A percentile compares a stretch with the other conserved stretches of the same genome.
These are phyloP conservation scores for Donacobius atricapilla DNA, from an alignment of 2,113 vertebrate species.

Conservation along the genomic window DNA sequence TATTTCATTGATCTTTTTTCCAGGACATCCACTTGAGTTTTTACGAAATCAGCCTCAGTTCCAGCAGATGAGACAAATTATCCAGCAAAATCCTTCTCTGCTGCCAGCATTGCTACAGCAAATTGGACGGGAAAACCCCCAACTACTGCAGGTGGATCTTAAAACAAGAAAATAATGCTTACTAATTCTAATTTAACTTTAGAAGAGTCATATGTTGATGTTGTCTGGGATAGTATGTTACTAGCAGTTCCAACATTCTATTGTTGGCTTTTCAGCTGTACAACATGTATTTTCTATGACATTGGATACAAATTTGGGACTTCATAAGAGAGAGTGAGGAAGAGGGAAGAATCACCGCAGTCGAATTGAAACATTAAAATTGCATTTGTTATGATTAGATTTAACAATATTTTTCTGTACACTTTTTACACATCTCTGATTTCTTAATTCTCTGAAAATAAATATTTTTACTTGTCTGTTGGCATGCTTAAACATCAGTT, in stretches of 20 bases:
- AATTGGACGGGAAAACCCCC: conserved; percentile 93
- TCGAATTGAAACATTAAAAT: background rate
- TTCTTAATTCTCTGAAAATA: background rate
- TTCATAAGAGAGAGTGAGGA: background rate
- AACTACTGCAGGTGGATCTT: conserved; percentile 86
- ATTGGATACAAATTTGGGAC: background rate
- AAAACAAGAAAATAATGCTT: background rate
- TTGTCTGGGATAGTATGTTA: background rate
- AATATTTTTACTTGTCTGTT: background rate
- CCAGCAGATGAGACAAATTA: conserved; percentile 95
- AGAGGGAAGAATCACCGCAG: background rate
- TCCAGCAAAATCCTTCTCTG: conserved; percentile 93
- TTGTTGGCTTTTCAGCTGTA: background rate
- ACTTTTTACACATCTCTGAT: background rate
- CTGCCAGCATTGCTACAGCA: conserved; percentile 92
- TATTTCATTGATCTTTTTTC: background rate
- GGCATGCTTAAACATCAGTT: background rate
- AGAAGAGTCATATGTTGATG: background rate
- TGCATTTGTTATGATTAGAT: background rate
- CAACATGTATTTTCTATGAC: background rate
- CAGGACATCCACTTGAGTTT: conserved; percentile 92
- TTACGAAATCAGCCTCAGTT: conserved; percentile 94
- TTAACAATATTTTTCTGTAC: background rate
- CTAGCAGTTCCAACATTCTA: background rate
- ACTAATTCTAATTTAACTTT: background rate